phyloP scores from a whole-genome alignment of 2,797 vertebrate genomes.

The Cottoperca gobio region DNA sequence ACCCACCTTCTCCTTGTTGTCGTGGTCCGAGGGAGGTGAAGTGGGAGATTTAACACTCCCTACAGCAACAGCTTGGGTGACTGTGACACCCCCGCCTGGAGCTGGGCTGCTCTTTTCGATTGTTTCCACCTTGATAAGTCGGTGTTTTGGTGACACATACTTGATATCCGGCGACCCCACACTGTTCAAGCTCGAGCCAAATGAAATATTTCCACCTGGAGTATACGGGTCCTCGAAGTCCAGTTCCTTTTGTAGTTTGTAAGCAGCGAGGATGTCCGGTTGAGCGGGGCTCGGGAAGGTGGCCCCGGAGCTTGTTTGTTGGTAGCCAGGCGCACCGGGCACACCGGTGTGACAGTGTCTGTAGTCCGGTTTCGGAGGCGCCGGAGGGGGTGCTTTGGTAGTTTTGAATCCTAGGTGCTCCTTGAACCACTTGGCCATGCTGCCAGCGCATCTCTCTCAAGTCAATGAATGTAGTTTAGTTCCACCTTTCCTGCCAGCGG shows the following conservation, averaged over 20 bases:
- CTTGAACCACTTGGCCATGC: constrained; percentile 98
- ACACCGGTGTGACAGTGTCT: constrained; percentile 84
- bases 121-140: constrained; percentile 92
- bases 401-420: constrained; percentile 97
- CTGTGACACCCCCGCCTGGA: constrained; percentile 77
- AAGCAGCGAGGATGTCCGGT: constrained; percentile 95
- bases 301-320: constrained; percentile 74
- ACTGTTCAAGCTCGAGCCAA: constrained; percentile 75
- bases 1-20: constrained; percentile 89
- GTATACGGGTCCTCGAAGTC: constrained; percentile 98
- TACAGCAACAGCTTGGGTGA: constrained; percentile 73
- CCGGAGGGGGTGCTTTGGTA: constrained; percentile 91
- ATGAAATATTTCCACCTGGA: constrained; percentile 81
- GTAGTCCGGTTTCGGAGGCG: constrained; percentile 95
- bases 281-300: constrained; percentile 85
- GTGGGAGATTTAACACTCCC: constrained; percentile 82
- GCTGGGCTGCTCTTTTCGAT: constrained; percentile 84
- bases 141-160: constrained; percentile 91
- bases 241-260: constrained; percentile 94
- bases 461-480: constrained; percentile 74
- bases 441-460: constrained; percentile 91
- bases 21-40: constrained; percentile 83
- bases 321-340: constrained; percentile 81
- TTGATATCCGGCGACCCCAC: constrained; percentile 84
- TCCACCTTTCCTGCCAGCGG: constrained; percentile 70